Evolutionary conservation across 2,797 vertebrate genomes (phyloP).

Genomic region (Bufotes viridis): DNA sequence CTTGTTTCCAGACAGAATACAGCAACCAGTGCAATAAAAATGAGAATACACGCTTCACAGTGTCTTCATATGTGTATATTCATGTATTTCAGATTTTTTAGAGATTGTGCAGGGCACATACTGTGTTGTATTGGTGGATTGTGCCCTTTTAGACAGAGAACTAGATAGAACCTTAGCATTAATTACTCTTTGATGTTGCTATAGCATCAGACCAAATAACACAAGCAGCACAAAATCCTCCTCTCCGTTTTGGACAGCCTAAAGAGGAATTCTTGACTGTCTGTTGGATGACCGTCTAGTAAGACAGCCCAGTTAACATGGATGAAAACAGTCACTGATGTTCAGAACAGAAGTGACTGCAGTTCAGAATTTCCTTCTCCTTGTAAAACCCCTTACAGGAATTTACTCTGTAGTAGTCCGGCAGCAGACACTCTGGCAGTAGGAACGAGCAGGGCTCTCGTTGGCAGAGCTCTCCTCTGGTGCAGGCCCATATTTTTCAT

Average conservation of each 20-base stretch:
- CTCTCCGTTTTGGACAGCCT: conserved; percentile 22
- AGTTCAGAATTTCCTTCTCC: conserved; percentile 55
- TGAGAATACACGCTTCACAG: neutral
- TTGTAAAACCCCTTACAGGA: conserved; percentile 53
- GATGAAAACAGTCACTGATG: conserved; percentile 52
- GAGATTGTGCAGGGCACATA: neutral
- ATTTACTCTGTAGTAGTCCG: conserved; percentile 10
- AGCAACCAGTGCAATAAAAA: no score
- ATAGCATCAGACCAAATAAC: conserved; percentile 46
- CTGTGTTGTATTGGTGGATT: neutral
- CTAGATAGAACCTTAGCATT: neutral
- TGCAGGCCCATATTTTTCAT: neutral
- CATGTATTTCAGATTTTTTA: no score
- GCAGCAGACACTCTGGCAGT: neutral
- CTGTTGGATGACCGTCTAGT: conserved; percentile 41
- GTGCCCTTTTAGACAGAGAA: neutral
- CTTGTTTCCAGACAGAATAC: no score
- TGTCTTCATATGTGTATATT: neutral
- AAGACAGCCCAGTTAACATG: conserved; percentile 42
- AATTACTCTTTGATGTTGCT: conserved; percentile 29
- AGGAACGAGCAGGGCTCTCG: neutral
- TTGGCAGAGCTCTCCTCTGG: neutral
- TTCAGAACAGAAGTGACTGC: conserved; percentile 53
- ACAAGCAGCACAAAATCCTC: conserved; percentile 2
- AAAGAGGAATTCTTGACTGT: conserved; percentile 53